Base-by-base conservation (phyloP, 2,888 invertebrate genomes). In the Drosophila yooni region DNA sequence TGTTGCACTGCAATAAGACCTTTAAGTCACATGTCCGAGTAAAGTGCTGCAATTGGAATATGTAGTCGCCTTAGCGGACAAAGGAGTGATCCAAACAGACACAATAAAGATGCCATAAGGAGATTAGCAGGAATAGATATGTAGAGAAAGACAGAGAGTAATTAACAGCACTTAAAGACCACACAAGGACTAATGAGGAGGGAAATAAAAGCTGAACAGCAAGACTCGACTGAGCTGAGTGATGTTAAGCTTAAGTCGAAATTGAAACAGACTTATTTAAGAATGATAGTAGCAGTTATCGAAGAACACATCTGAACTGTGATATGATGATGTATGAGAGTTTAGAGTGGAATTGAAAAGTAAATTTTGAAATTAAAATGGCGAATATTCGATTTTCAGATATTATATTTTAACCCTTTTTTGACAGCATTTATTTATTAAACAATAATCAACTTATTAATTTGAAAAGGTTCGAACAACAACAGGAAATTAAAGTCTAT, bases 21-120 rank as follows among this genome's bases (percentile, higher is more conserved):
- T 70, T 79, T 53, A 70, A 79, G 61, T 33, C 57, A 46, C 52
- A 34, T 43, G 46, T 43, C 29, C 27, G 53, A 52, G 64, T 58
- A 43, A 72, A 60, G 53, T 59, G 52, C 46, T 27, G 69, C 64
- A 65, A 60, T 48, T 59, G 54, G 54, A n/a, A 48, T 57, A 53
- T 57, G 40, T 40, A 38, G 31, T 10, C 46, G 67, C 34, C 50
- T 34, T 27, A 51, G 29, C 29, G 6, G 21, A 34, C 52, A 70
- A 43, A 58, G 38, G 68, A 53, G 57, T 36, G 53, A 46, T 48
- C 18, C 29, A 36, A 34, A 40, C 38, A 25, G 13, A 25, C 53
- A 33, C 38, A 54, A 68, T 69, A 57, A 69, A 33, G 68, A 67
- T 46, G 53, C 13, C 18, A 6, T 13, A 5, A 53, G 15, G 15